Evolutionary conservation across 2,113 vertebrate genomes (phyloP), one percentile per base, ranked within the genome.

Genomic region (Dendropsophus ebraccatus): DNA sequence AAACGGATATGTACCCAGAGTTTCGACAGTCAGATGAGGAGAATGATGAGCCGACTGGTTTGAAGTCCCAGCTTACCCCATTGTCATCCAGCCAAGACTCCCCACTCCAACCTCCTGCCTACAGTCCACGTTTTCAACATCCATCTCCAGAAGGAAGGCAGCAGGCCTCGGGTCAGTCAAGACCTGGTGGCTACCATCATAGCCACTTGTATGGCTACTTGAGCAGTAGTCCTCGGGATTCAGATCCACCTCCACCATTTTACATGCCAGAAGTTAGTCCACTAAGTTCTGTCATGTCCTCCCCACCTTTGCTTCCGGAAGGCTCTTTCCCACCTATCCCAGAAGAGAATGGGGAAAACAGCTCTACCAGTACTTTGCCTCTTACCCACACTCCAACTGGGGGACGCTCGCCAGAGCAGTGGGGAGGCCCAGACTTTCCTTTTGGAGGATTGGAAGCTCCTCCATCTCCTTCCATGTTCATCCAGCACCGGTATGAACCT

Each of bases 201-300:
- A 91, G 95, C 93, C 97, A 96, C 79, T 98, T 97, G 92, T 99
- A 99, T 87, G 96, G 97, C 91, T 99, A 97, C 94, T 93, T 98
- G 92, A 97, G 97, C 95, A 97, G 97, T 93, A 95, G 93, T 91
- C 96, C 96, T 1, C 92, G 91, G 84, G 97, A 99, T 93, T 95
- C 96, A 92, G 97, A 97, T 92, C 97, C 97, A 35, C 84, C 77
- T 0, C 97, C 97, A 0, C 97, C 97, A 87, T 99, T 99, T 96
- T 99, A 99, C 93, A 96, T 99, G 97, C 97, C 97, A 50, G 97
- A 99, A 92, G 96, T 97, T 92, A 99, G 98, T 93, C 97, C 98
- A 5, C 92, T 96, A 90, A 99, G 97, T 93, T 99, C 98, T 0
- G 96, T 97, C 92, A 96, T 98, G 94, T 99, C 98, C 79, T 99